Base-by-base conservation (phyloP, 2,888 invertebrate species). In the Margaritifera margaritifera region DNA sequence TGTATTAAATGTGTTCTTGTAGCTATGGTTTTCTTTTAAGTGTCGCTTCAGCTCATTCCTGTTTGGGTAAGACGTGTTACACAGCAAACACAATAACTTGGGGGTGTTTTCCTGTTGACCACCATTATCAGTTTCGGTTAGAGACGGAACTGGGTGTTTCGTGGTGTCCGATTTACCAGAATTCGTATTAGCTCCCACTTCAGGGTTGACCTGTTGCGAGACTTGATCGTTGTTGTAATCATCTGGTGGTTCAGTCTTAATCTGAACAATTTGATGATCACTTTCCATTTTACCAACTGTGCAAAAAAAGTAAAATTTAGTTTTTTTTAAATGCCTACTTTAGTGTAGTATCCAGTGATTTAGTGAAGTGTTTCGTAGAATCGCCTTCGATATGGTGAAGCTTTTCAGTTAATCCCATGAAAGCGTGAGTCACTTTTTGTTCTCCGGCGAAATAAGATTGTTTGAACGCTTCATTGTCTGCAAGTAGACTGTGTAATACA, bases 1-100 rank as follows among this genome's bases (percentile, higher is more conserved):
- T n/a, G 54, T 58, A 24, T 59, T 31, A 58, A 62, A 65, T 20
- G 55, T 62, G 50, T 59, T 59, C 61, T 72, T 77, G 15, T 74
- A 72, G 1, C 70, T 55, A 62, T 77, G 77, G 0, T 60, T 51
- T 50, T 62, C 64, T 56, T 77, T 77, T 25, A 77, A 31, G 71
- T 79, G 79, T 22, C 68, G 67, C 62, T 74, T 66, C n/a, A 78
- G 68, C 54, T 78, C 77, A 11, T 78, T 75, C 27, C 78, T 68
- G 42, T 66, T 74, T 56, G 69, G 64, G 60, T 74, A 75, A 27
- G 76, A 66, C 54, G 73, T 69, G 50, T 81, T 78, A 58, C 80
- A 81, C 31, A 81, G 60, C n/a, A 78, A 71, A 58, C 80, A 81
- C 42, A 72, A 69, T 61, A 78, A 74, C 58, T 76, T 75, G 15